phyloP scores from a whole-genome alignment of 2,797 vertebrate genomes.

The Smutsia gigantea region DNA sequence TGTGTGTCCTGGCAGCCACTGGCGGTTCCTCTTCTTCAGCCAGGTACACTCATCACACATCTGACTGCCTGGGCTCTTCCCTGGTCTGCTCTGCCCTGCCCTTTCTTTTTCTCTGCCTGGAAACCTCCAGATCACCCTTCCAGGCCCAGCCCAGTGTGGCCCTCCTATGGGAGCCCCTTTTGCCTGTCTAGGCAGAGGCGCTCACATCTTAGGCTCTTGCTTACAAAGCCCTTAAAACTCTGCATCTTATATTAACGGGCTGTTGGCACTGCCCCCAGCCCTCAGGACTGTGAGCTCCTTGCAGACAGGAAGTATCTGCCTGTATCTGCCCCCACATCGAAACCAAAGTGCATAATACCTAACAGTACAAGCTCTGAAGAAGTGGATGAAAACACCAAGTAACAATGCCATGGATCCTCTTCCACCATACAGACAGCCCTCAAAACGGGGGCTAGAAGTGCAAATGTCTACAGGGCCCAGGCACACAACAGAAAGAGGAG shows the following conservation, averaged over 20 bases:
- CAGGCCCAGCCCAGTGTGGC: not conserved
- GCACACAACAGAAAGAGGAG: not conserved
- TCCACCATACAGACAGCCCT: not conserved
- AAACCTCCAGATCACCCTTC: not conserved
- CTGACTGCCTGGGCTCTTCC: not conserved
- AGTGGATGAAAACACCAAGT: not conserved
- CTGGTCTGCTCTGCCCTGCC: not conserved
- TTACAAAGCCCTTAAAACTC: not conserved
- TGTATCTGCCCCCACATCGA: not conserved
- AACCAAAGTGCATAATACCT: not conserved
- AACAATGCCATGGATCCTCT: not conserved
- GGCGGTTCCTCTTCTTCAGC: not conserved
- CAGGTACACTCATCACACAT: not conserved
- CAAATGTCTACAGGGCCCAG: not conserved
- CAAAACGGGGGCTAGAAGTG: not conserved
- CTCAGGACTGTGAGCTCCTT: not conserved
- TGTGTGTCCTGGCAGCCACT: not conserved
- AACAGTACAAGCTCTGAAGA: not conserved
- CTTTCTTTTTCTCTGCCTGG: not conserved
- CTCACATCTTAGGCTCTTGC: not conserved
- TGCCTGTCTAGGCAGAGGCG: not conserved
- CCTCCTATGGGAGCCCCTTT: not conserved
- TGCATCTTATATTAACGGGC: not conserved
- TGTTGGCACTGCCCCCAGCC: not conserved
- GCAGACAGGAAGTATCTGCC: not conserved